phyloP scores from a whole-genome alignment of 2,113 vertebrate genomes.

The Antechinus flavipes region DNA sequence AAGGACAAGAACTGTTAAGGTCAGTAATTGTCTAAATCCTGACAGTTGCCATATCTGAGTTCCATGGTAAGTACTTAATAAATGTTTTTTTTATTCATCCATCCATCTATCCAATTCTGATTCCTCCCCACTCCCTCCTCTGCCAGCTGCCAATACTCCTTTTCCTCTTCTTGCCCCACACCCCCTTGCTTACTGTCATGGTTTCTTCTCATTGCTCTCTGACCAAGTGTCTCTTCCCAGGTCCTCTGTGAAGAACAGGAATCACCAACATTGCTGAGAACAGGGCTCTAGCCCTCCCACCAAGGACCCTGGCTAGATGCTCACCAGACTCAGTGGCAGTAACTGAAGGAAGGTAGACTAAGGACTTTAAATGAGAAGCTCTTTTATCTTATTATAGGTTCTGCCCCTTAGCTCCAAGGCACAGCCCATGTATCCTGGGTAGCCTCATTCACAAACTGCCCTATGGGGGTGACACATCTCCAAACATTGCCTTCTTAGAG shows the following conservation, averaged over 20 bases:
- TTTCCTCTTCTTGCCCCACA: not conserved
- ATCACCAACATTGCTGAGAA: not conserved
- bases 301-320: not conserved
- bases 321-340: not conserved
- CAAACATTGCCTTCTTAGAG: not conserved
- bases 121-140: not conserved
- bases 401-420: not conserved
- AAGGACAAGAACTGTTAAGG: not conserved
- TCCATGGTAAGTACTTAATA: not conserved
- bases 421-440: not conserved
- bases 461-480: not conserved
- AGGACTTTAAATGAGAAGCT: not conserved
- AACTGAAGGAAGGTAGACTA: not conserved
- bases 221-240: not conserved
- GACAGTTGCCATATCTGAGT: not conserved
- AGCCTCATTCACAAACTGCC: not conserved
- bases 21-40: not conserved
- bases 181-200: not conserved
- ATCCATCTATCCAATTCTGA: not conserved
- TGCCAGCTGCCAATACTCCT: not conserved
- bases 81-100: not conserved
- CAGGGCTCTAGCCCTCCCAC: not conserved
- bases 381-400: not conserved
- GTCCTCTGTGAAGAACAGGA: not conserved
- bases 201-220: not conserved